phyloP scores from a whole-genome alignment of 2,797 vertebrate genomes.

The Tolypeutes matacus region DNA sequence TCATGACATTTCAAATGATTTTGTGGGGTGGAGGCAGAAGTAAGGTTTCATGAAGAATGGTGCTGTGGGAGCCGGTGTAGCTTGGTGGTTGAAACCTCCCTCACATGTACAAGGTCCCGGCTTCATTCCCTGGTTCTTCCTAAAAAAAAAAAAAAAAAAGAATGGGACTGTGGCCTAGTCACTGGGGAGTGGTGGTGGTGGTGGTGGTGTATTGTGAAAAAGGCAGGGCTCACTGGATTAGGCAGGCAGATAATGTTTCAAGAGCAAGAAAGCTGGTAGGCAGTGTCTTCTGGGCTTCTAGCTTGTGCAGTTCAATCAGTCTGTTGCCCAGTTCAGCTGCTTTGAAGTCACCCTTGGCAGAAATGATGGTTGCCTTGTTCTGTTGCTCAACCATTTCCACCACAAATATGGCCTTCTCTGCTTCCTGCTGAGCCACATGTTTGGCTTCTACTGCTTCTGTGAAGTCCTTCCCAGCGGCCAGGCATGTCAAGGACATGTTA shows the following conservation, averaged over 20 bases:
- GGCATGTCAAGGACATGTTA: constrained; percentile 90
- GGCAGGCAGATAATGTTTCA: constrained; percentile 83
- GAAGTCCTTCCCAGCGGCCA: constrained; percentile 96
- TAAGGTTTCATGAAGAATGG: background rate
- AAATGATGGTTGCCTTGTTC: constrained; percentile 94
- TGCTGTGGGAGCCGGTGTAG: background rate
- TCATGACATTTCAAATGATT: background rate
- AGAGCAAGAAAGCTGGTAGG: constrained; percentile 92
- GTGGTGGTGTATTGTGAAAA: background rate
- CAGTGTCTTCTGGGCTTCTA: constrained; percentile 96
- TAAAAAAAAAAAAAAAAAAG: too few species aligned
- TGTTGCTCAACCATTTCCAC: constrained; percentile 96
- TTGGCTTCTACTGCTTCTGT: constrained; percentile 96
- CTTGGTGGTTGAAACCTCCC: too few species aligned
- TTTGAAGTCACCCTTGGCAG: constrained; percentile 94
- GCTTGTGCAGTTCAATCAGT: constrained; percentile 94
- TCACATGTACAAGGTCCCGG: too few species aligned
- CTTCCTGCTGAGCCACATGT: constrained; percentile 95
- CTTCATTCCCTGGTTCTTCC: too few species aligned
- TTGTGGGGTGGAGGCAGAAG: background rate
- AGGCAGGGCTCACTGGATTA: background rate
- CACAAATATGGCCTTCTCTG: constrained; percentile 93
- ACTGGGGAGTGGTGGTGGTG: background rate
- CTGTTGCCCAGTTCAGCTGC: constrained; percentile 95
- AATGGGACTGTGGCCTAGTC: background rate